Evolutionary conservation across 2,797 vertebrate species (phyloP).

Genomic region (Lacerta bilineata): DNA sequence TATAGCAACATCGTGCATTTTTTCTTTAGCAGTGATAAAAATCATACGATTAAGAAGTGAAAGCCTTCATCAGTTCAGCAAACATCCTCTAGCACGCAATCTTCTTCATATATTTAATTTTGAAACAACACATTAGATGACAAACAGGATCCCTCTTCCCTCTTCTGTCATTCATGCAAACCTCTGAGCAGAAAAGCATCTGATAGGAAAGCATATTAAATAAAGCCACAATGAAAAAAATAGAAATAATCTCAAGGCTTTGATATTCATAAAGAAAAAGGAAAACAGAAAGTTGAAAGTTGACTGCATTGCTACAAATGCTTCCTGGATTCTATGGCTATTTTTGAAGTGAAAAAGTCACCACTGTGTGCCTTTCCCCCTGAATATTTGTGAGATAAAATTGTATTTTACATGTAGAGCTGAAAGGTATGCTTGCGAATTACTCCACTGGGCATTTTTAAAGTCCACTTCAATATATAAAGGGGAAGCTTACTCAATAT

Average conservation of each 20-base stretch:
- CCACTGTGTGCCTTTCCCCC: not conserved
- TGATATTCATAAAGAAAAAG: not conserved
- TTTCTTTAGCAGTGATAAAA: not conserved
- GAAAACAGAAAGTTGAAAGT: not conserved
- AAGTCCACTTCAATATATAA: too few relatives aligned
- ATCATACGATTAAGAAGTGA: conserved; percentile 1
- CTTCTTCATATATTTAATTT: conserved; percentile 22
- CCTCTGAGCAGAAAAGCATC: not conserved
- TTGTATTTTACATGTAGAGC: not conserved
- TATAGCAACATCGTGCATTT: conserved; percentile 15
- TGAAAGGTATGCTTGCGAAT: not conserved
- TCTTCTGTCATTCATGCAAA: not conserved
- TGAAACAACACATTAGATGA: conserved; percentile 12
- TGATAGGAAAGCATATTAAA: not conserved
- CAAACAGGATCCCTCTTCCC: not conserved
- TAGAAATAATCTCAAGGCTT: not conserved
- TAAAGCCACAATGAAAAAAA: not conserved
- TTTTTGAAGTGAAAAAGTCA: not conserved
- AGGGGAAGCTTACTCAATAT: too few relatives aligned
- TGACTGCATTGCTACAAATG: not conserved
- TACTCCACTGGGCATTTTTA: not conserved
- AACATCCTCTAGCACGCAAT: not conserved
- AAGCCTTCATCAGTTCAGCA: not conserved
- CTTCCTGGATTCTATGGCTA: not conserved
- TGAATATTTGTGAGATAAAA: not conserved